Conservation (phyloP, 2,797 vertebrate genomes). For the Chloroceryle inda region DNA sequence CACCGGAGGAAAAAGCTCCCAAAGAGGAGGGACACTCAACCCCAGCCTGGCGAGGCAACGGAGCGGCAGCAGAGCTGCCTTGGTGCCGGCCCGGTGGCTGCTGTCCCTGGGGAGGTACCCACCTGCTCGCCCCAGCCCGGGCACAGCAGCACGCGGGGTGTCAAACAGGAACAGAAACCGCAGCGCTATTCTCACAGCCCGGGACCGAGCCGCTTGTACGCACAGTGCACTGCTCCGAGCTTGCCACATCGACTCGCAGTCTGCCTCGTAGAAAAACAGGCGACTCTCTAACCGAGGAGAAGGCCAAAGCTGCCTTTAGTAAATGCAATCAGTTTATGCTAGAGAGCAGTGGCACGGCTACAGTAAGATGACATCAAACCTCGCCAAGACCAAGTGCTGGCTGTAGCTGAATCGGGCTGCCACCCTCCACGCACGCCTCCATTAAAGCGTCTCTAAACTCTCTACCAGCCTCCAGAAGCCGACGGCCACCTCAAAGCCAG, state of each 20-base stretch:
- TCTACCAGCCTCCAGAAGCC: slow-evolving; percentile 13
- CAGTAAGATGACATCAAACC: background rate
- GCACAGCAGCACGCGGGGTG: background rate
- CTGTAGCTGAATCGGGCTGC: slow-evolving; percentile 45
- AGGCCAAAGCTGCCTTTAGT: slow-evolving; percentile 26
- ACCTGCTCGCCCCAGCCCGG: slow-evolving; percentile 8
- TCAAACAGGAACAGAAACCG: slow-evolving; percentile 37
- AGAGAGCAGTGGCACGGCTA: background rate
- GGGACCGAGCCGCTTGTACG: background rate
- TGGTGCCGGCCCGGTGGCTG: fast-evolving
- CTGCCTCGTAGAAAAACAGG: background rate
- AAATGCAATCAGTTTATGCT: background rate
- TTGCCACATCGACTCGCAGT: background rate
- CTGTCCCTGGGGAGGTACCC: background rate
- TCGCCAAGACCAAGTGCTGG: slow-evolving; percentile 1
- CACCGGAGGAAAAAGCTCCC: background rate
- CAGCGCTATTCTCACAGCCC: background rate
- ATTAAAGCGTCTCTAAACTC: slow-evolving; percentile 35
- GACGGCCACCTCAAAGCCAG: slow-evolving; percentile 47
- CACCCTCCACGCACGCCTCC: background rate
- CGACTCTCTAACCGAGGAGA: background rate
- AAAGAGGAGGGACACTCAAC: background rate
- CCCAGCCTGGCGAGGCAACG: fast-evolving
- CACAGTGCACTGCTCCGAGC: background rate
- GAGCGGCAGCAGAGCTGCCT: background rate